Evolutionary conservation across 2,888 invertebrate genomes (phyloP), one percentile per base, ranked within the genome.

Genomic region (Dioctria rufipes): DNA sequence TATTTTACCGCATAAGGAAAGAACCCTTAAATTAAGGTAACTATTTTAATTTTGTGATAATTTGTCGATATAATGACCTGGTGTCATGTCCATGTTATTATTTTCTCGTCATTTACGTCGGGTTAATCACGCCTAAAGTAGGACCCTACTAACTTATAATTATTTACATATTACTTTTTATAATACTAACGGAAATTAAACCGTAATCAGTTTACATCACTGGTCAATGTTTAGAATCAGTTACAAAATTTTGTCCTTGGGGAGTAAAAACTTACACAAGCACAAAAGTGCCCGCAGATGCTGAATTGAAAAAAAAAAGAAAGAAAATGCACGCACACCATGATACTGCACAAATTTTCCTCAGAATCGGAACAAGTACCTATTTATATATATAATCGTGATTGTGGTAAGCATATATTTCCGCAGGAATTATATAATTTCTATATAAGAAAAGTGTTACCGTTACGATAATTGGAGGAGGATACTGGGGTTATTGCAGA

Each of bases 381-480:
- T 25, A 25, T 25, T 25, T 25, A 25, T 25, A 25, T 51, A 39
- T 51, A 46, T 8, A n/a, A 5, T 13, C 42, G 43, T 66, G 37
- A 11, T 5, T 69, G 69, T 69, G 69, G 9, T 54, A 11, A 11
- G 11, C 39, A 69, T 69, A 39, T 69, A 69, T 69, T 69, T 69
- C 69, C 69, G 69, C 73, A 60, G 73, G 73, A 73, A 73, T 73
- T 60, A 60, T 58, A 73, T 73, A 51, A 73, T 73, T 39, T 25
- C 25, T 73, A 58, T 39, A 60, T 58, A 73, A 73, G 73, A 73
- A 73, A 73, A 73, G 73, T 73, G 73, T 73, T 73, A 73, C 73
- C 73, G 73, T 73, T 73, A 73, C 58, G 73, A 73, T 73, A 73
- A 73, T 73, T 9, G 25, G 25, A 25, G 25, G 25, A 25, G 0